A percentile compares a stretch with the other conserved stretches of the same genome.
phyloP scores from a whole-genome alignment of 2,797 vertebrate species.

The Hippocampus kuda region DNA sequence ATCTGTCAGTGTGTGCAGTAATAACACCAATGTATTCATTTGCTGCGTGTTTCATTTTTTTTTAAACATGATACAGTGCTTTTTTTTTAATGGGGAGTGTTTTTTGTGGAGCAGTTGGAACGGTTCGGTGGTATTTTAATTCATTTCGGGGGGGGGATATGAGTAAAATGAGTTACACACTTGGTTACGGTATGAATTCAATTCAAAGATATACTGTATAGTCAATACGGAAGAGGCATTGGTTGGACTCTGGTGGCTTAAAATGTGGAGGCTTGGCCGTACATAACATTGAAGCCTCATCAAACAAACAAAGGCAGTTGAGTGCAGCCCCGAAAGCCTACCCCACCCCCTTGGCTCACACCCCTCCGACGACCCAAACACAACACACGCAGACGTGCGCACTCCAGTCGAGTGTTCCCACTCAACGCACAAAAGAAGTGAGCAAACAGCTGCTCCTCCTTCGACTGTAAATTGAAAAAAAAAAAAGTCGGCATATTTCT shows the following conservation, averaged over 20 bases:
- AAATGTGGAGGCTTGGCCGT: slow-evolving; percentile 2
- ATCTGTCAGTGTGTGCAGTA: background rate
- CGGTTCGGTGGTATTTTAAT: background rate
- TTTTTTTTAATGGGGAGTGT: background rate
- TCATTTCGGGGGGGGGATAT: background rate
- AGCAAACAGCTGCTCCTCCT: slow-evolving; percentile 50
- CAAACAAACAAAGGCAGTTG: slow-evolving; percentile 63
- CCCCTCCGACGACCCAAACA: slow-evolving; percentile 42
- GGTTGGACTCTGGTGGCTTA: slow-evolving; percentile 25
- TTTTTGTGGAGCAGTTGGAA: background rate
- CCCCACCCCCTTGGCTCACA: slow-evolving; percentile 44
- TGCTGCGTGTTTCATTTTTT: background rate
- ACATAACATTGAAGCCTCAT: slow-evolving; percentile 54
- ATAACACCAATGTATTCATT: background rate
- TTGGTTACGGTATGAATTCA: background rate
- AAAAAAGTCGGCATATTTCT: slow-evolving; percentile 20
- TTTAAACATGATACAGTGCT: background rate
- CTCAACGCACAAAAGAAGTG: slow-evolving; percentile 56
- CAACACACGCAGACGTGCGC: slow-evolving; percentile 33
- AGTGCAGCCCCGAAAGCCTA: slow-evolving; percentile 24
- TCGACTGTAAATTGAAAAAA: slow-evolving; percentile 17
- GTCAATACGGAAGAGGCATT: background rate
- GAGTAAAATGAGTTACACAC: no score
- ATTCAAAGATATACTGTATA: background rate
- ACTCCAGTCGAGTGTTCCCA: slow-evolving; percentile 42